Base-by-base conservation (phyloP, 2,797 vertebrate genomes). In the Chelmon rostratus region DNA sequence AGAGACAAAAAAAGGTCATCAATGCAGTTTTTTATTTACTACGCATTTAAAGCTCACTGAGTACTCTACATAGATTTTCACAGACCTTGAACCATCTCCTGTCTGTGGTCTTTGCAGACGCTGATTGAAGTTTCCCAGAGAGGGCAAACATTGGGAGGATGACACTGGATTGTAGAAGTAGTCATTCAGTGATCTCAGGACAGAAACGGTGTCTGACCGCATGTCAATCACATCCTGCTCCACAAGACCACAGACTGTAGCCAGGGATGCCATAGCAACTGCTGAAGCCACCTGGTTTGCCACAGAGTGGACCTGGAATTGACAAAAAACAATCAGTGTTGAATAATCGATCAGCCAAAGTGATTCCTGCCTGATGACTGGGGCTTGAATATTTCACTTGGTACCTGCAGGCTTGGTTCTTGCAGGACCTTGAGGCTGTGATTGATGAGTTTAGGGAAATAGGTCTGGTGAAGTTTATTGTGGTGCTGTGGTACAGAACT, bases 241-340 rank as follows among this genome's bases (percentile, higher is more conserved):
- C 33, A 92, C 61, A 3, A 96, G 84, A 42, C 93, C 87, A 88
- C 96, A 99, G 0, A 97, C 86, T 18, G 67, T 86, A 38, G 95
- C 95, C 79, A 99, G 87, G 1, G 96, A 93, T 0, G 96, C 95
- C 96, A 98, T 97, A 65, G 96, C 90, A 42, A 95, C 91, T 0
- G 90, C 95, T 81, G 82, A 95, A 76, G 94, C 85, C 49, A 99
- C 95, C 87, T 99, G 97, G 18, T 86, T 79, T 9, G 83, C 91
- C 54, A 97, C 89, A 7, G 94, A 94, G 0, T 71, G 91, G 47
- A 94, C 90, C 98, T 98, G 88, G n/a, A 15, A 88, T 75, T 0
- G 56, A 23, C 73, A 33, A 13, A 79, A 49, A 54, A 35, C 21
- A 86, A 47, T 47, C 38, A 25, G 5, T 23, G 9, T 23, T 73